Conservation (phyloP, 2,797 vertebrate species). For the Nothura maculosa region DNA sequence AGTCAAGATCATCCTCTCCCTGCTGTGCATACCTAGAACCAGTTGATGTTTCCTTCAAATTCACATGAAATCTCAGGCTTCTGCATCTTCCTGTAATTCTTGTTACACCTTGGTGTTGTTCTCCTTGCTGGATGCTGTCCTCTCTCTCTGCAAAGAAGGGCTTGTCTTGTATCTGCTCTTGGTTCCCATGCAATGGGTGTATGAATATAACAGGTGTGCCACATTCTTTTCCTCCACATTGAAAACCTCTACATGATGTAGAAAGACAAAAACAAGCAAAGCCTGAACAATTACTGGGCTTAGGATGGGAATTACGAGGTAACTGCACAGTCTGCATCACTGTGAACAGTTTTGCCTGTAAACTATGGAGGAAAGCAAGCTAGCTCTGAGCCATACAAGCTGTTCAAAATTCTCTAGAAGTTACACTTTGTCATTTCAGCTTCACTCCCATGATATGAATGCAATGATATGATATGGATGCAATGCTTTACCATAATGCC, state of each 20-base stretch:
- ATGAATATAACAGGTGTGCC: background rate
- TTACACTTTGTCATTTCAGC: background rate
- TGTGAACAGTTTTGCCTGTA: background rate
- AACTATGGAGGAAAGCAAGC: background rate
- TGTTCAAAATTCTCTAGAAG: background rate
- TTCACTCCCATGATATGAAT: background rate
- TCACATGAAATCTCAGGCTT: background rate
- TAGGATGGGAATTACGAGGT: too few relatives aligned
- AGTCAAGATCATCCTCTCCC: background rate
- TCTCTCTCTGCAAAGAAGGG: background rate
- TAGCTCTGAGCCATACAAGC: background rate
- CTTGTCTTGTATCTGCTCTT: background rate
- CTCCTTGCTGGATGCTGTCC: background rate
- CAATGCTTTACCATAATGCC: background rate
- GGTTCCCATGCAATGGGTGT: background rate
- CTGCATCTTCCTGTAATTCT: background rate
- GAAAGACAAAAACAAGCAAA: too few relatives aligned
- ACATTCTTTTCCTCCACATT: background rate
- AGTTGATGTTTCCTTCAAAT: background rate
- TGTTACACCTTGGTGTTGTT: background rate
- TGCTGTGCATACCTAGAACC: background rate
- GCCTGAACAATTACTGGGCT: too few relatives aligned
- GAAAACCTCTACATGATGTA: background rate
- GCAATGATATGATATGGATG: background rate
- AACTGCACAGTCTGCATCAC: background rate